phyloP scores from a whole-genome alignment of 1,140 invertebrate species.

The Drosophila albomicans region DNA sequence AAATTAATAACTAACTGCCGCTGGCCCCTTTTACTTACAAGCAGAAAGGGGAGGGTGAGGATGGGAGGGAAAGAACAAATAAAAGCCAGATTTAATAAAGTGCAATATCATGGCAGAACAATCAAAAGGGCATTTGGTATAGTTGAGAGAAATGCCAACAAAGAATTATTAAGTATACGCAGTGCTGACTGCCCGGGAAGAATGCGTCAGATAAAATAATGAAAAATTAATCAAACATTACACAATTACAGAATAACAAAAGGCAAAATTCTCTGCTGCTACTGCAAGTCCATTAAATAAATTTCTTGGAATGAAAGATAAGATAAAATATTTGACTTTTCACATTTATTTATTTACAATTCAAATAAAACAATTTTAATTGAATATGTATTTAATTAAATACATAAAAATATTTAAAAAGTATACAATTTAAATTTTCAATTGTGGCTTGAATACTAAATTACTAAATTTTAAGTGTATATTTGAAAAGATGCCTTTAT shows the following conservation, averaged over 20 bases:
- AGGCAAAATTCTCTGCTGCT: background rate
- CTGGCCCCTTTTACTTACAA: background rate
- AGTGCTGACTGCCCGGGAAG: background rate
- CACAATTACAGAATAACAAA: slow-evolving; percentile 19
- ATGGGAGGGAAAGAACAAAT: slow-evolving; percentile 29
- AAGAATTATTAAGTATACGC: slow-evolving; percentile 43
- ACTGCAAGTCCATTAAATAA: background rate
- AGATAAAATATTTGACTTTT: too few relatives aligned
- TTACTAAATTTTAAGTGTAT: too few relatives aligned
- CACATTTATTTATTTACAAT: too few relatives aligned
- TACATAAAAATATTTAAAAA: too few relatives aligned
- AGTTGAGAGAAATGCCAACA: slow-evolving; percentile 31
- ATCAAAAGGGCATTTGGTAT: slow-evolving; percentile 36
- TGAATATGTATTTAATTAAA: too few relatives aligned
- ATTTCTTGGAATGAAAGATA: background rate
- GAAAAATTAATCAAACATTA: slow-evolving; percentile 28
- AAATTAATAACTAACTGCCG: slow-evolving; percentile 54
- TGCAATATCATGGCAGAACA: slow-evolving; percentile 41
- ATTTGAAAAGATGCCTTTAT: too few relatives aligned
- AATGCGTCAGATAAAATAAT: slow-evolving; percentile 19
- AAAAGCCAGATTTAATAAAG: slow-evolving; percentile 52
- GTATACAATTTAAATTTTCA: too few relatives aligned
- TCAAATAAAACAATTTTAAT: too few relatives aligned
- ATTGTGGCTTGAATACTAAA: too few relatives aligned
- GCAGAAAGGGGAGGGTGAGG: background rate